These are phyloP conservation scores for Boloria euphrosyne DNA, from an alignment of 2,888 invertebrate genomes.

Conservation along the genomic window DNA sequence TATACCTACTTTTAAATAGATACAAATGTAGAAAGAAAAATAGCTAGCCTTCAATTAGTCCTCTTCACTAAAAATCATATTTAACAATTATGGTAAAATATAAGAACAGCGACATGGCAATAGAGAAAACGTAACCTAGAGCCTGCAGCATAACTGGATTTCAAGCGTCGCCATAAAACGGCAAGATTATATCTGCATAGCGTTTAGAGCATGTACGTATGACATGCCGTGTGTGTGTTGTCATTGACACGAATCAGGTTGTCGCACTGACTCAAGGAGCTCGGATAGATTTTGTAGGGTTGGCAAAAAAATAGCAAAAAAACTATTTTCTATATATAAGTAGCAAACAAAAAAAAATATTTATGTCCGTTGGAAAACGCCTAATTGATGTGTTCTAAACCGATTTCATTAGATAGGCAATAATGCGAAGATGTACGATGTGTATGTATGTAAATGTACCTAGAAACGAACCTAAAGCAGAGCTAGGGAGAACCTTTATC, in stretches of 20 bases:
- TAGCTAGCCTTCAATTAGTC: too few relatives aligned
- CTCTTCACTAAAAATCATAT: too few relatives aligned
- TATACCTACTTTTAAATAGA: too few relatives aligned
- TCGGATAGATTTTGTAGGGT: slow-evolving; percentile 39
- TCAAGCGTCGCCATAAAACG: slow-evolving; percentile 21
- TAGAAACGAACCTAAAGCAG: too few relatives aligned
- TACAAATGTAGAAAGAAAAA: too few relatives aligned
- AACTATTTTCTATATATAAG: background rate
- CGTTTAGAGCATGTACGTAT: slow-evolving; percentile 19
- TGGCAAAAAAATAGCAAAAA: slow-evolving; percentile 11
- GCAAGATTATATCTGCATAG: slow-evolving; percentile 34
- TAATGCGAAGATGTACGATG: too few relatives aligned
- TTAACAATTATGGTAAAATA: too few relatives aligned
- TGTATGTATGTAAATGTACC: too few relatives aligned
- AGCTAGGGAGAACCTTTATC: too few relatives aligned
- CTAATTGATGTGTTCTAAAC: too few relatives aligned
- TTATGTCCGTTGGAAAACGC: too few relatives aligned
- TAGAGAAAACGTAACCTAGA: background rate
- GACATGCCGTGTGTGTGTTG: slow-evolving; percentile 47
- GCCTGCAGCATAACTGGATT: slow-evolving; percentile 13
- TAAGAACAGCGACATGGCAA: background rate
- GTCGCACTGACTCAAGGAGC: slow-evolving; percentile 68
- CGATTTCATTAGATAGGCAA: too few relatives aligned
- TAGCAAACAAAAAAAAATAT: background rate
- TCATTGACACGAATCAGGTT: slow-evolving; percentile 76